These are phyloP conservation scores for Neodiprion pinetum DNA, from an alignment of 1,140 invertebrate genomes.

Conservation along the genomic window DNA sequence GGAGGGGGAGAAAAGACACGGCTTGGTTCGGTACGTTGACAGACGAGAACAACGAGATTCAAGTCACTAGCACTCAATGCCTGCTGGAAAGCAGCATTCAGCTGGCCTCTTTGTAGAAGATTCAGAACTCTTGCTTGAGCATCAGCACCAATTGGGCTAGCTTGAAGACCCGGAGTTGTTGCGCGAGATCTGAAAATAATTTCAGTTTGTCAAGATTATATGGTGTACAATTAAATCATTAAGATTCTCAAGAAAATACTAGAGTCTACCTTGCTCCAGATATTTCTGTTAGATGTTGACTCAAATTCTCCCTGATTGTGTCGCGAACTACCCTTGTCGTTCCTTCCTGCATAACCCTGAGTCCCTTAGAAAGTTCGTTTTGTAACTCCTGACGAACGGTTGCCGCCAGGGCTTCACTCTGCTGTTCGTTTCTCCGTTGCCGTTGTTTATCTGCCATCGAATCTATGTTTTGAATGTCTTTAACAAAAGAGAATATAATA, in stretches of 20 bases:
- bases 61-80: constrained; percentile 88
- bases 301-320: constrained; percentile 54
- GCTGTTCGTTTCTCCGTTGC: constrained; percentile 49
- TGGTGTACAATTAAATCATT: not conserved
- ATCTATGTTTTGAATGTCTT: constrained; percentile 55
- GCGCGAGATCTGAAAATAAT: constrained; percentile 64
- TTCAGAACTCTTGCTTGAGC: constrained; percentile 74
- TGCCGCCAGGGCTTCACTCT: constrained; percentile 46
- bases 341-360: constrained; percentile 48
- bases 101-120: constrained; percentile 75
- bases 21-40: constrained; percentile 79
- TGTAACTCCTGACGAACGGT: constrained; percentile 53
- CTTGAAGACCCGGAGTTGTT: constrained; percentile 53
- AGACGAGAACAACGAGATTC: constrained; percentile 81
- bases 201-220: not conserved
- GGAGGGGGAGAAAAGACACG: constrained; percentile 80
- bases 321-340: constrained; percentile 51
- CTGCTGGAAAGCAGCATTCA: constrained; percentile 88
- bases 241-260: not conserved
- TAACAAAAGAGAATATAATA: constrained; percentile 26
- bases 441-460: constrained; percentile 47
- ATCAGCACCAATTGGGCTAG: constrained; percentile 47
- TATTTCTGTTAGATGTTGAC: constrained; percentile 54
- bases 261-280: constrained; percentile 47
- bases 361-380: constrained; percentile 46